These are phyloP conservation scores for Byasa hedistus DNA, from an alignment of 2,888 invertebrate genomes.

Conservation along the genomic window DNA sequence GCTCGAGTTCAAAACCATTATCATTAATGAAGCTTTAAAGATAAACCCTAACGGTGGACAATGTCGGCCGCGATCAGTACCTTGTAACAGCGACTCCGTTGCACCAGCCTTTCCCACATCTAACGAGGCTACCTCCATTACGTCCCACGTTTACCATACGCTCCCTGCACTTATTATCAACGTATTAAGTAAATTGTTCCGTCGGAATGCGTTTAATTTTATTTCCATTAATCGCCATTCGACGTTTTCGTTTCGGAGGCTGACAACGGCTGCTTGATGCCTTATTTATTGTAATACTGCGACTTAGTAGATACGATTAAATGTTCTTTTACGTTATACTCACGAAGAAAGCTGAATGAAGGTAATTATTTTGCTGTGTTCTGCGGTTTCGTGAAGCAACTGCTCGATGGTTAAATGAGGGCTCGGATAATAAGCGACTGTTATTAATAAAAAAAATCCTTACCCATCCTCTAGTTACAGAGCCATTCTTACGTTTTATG, in stretches of 20 bases:
- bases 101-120: constrained; percentile 68
- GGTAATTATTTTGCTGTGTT: constrained; percentile 77
- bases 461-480: constrained; percentile 60
- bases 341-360: constrained; percentile 68
- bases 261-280: constrained; percentile 67
- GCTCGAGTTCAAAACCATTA: constrained; percentile 65
- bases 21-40: constrained; percentile 70
- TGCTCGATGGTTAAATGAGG: constrained; percentile 69
- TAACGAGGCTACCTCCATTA: constrained; percentile 76
- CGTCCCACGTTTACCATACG: constrained; percentile 72
- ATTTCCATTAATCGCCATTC: constrained; percentile 73
- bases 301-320: constrained; percentile 71
- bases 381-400: constrained; percentile 70
- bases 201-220: constrained; percentile 67
- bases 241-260: constrained; percentile 63
- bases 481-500: constrained; percentile 42
- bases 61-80: constrained; percentile 63
- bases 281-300: constrained; percentile 72
- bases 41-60: constrained; percentile 73
- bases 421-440: constrained; percentile 68
- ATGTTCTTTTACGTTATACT: constrained; percentile 70
- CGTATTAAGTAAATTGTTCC: constrained; percentile 75
- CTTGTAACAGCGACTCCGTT: constrained; percentile 56
- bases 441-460: constrained; percentile 75
- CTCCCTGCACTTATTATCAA: constrained; percentile 73